Evolutionary conservation across 2,113 vertebrate species (phyloP).

Genomic region (Xiphorhynchus elegans): DNA sequence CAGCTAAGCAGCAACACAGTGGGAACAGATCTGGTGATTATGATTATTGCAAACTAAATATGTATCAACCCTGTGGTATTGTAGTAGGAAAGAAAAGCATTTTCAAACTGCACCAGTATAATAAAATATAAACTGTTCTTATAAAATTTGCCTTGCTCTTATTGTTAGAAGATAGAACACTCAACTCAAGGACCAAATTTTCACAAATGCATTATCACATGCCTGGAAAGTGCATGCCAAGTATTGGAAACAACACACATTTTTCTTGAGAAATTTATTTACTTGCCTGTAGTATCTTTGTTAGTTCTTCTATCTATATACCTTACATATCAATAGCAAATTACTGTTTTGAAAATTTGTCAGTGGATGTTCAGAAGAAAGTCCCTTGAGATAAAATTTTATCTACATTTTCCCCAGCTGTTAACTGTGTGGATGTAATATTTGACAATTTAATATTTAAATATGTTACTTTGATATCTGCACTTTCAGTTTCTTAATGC

Average conservation of each 20-base stretch:
- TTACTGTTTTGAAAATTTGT: not conserved
- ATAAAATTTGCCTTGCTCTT: not conserved
- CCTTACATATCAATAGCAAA: not conserved
- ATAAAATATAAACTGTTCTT: not conserved
- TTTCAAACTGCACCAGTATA: not conserved
- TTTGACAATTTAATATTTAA: not conserved
- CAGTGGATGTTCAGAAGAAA: not conserved
- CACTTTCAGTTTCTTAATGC: not conserved
- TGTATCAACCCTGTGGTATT: not conserved
- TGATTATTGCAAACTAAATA: not conserved
- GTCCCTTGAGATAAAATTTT: not conserved
- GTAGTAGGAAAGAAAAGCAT: not conserved
- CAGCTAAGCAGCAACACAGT: not conserved
- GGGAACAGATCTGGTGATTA: not conserved
- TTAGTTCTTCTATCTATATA: not conserved
- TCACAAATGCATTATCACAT: not conserved
- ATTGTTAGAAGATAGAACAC: not conserved
- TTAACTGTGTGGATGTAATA: not conserved
- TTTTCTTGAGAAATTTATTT: not conserved
- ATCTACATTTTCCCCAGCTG: not conserved
- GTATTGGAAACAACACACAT: not conserved
- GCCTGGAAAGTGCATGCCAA: not conserved
- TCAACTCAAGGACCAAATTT: not conserved
- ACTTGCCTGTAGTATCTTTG: not conserved
- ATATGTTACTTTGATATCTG: not conserved